Evolutionary conservation across 2,113 vertebrate genomes (phyloP), one percentile per base, ranked within the genome.

Genomic region (Ochotona princeps): DNA sequence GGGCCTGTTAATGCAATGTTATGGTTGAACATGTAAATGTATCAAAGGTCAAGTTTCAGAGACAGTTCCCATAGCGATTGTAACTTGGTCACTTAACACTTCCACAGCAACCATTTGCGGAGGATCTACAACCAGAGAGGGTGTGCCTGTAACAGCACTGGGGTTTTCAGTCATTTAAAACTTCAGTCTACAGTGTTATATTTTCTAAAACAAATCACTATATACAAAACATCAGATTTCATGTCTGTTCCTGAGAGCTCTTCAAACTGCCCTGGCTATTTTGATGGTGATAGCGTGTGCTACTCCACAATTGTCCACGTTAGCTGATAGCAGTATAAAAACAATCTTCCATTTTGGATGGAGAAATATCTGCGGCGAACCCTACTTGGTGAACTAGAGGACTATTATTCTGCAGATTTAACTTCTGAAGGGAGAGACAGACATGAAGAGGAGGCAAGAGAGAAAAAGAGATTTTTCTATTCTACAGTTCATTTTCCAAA

Each of bases 11-110:
- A 60, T 26, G 67, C 44, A 83, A 18, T 8, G n/a, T 72, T 85
- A 25, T 1, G 20, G 28, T 23, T 47, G 11, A 83, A 90, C 51
- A 63, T 25, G 18, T 26, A 72, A 93, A 35, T 67, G 30, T 65
- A 83, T 35, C 85, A 92, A 91, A 95, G 76, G 81, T 94, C 72
- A 63, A 49, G 23, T 92, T 82, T 92, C 87, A 90, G 74, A n/a
- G 81, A 30, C 14, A 83, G 83, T 80, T 82, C 60, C 89, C 80
- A 72, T 30, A 81, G 83, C 75, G 84, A 74, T 67, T 72, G 9
- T 69, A 69, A 20, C 14, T 2, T 81, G 65, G 49, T 35, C 72
- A 89, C 51, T 93, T 76, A 30, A 28, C 13, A 49, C 15, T 8
- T 85, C 65, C 38, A 49, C 26, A 75, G 15, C 17, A 83, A 87